Conservation (phyloP, 2,888 invertebrate genomes). For the Eumerus sabulonum region DNA sequence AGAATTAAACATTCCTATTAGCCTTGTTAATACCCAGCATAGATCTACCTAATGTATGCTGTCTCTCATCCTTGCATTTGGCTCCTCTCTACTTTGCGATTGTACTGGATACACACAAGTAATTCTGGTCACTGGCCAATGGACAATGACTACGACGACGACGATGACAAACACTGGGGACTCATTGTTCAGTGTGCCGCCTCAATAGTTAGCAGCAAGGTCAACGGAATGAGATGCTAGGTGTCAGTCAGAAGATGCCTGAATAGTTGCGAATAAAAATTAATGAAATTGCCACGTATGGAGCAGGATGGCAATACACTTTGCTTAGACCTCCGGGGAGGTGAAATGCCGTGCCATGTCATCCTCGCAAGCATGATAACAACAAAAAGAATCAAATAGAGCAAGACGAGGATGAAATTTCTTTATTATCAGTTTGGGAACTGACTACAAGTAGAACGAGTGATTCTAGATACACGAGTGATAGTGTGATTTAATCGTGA, state of each 20-base stretch:
- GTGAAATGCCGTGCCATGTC: not conserved
- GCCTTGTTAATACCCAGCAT: constrained; percentile 48
- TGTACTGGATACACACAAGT: not conserved
- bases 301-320: constrained; percentile 44
- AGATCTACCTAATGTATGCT: constrained; percentile 43
- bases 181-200: constrained; percentile 32
- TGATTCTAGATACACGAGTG: too few species aligned
- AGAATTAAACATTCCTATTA: constrained; percentile 52
- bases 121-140: constrained; percentile 1
- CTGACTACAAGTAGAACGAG: too few species aligned
- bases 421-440: constrained; percentile 42
- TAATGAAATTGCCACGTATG: constrained; percentile 56
- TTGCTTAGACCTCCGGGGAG: not conserved
- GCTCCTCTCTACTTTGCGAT: not conserved
- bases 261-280: constrained; percentile 54
- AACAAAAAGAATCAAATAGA: constrained; percentile 30
- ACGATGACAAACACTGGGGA: too few species aligned
- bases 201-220: constrained; percentile 44
- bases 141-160: constrained; percentile 39
- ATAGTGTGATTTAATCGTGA: too few species aligned
- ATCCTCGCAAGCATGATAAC: constrained; percentile 22
- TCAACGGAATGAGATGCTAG: not conserved
- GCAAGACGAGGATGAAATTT: constrained; percentile 50
- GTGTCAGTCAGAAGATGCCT: not conserved
- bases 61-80: constrained; percentile 5